Evolutionary conservation across 2,113 vertebrate genomes (phyloP).

Genomic region (Epinephelus lanceolatus): DNA sequence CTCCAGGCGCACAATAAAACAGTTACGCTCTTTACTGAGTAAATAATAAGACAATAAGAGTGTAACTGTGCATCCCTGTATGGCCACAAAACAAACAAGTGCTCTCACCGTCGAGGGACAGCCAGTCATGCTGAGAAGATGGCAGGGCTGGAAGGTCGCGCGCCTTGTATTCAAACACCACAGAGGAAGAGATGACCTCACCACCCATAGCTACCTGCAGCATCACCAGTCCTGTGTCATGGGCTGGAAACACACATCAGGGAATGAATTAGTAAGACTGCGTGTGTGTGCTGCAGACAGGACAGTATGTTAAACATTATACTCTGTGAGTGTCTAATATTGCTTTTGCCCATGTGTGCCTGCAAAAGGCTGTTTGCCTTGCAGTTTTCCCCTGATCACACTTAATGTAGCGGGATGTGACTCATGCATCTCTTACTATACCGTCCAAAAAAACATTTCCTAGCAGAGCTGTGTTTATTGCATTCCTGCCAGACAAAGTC

Average conservation of each 20-base stretch:
- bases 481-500: neutral
- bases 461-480: neutral
- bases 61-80: neutral
- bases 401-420: constrained; percentile 31
- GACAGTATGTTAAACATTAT: neutral
- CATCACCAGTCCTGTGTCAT: constrained; percentile 98
- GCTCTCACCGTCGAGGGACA: constrained; percentile 95
- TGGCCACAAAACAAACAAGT: constrained; percentile 1
- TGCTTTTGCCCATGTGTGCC: neutral
- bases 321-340: neutral
- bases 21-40: neutral
- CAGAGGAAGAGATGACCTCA: constrained; percentile 97
- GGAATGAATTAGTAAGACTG: neutral
- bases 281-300: neutral
- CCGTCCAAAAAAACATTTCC: constrained; percentile 13
- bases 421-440: constrained; percentile 22
- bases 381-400: constrained; percentile 26
- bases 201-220: constrained; percentile 98
- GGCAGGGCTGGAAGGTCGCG: constrained; percentile 95
- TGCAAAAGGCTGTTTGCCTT: constrained; percentile 12
- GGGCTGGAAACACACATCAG: constrained; percentile 84
- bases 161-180: constrained; percentile 99
- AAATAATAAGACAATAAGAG: neutral
- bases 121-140: constrained; percentile 98
- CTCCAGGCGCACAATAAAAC: neutral